Conservation (phyloP, 2,113 vertebrate species). For the Sorex fumeus region DNA sequence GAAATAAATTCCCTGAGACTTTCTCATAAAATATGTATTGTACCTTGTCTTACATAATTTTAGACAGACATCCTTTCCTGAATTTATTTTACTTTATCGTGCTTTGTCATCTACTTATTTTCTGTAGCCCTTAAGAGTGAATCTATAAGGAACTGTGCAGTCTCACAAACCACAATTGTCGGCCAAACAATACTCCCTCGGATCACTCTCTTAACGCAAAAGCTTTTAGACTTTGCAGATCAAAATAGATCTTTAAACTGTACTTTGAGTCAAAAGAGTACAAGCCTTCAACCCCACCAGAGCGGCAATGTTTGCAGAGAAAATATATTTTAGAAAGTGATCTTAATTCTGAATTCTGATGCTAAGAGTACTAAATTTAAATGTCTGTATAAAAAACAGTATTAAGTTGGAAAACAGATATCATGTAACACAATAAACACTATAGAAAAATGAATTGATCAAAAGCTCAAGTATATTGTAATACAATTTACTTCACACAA, state of each 20-base stretch:
- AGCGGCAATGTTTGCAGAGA: not conserved
- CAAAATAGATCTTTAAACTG: not conserved
- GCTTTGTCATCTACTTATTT: not conserved
- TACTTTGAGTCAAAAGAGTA: not conserved
- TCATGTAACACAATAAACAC: not conserved
- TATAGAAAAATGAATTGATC: not conserved
- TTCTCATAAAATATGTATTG: not conserved
- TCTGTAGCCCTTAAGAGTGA: not conserved
- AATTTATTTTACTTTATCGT: slow-evolving; percentile 3
- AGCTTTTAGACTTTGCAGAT: not conserved
- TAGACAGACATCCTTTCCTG: not conserved
- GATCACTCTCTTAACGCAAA: not conserved
- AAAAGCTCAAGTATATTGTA: not conserved
- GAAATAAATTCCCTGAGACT: not conserved
- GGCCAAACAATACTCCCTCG: not conserved
- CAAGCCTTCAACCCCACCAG: not conserved
- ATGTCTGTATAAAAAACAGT: not conserved
- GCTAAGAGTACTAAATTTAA: not conserved
- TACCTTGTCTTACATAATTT: not conserved
- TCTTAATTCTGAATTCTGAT: not conserved
- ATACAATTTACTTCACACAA: slow-evolving; percentile 29
- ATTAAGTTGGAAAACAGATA: not conserved
- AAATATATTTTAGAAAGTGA: slow-evolving; percentile 2
- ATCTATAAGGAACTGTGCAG: not conserved
- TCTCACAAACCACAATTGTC: not conserved